A percentile compares a stretch with the other conserved stretches of the same genome.
phyloP scores from a whole-genome alignment of 2,797 vertebrate species.

The Alcedo atthis region DNA sequence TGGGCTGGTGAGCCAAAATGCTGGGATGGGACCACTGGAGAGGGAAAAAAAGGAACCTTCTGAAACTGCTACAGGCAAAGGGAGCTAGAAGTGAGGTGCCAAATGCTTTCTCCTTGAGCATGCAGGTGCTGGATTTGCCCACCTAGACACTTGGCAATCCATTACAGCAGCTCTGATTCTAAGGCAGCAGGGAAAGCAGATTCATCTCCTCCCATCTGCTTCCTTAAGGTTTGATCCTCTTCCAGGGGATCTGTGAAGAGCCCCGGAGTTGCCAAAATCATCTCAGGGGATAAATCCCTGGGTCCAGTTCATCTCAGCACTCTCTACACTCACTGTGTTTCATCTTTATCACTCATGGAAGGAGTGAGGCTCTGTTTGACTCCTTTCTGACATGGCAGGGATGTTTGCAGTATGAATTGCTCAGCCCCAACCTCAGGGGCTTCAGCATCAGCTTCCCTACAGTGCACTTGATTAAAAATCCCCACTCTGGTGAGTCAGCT shows the following conservation, averaged over 20 bases:
- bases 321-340: neutral
- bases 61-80: neutral
- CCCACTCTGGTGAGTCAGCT: neutral
- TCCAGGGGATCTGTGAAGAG: slow-evolving; percentile 9
- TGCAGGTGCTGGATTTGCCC: neutral
- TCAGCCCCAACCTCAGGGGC: neutral
- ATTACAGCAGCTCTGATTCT: neutral
- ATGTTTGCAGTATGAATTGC: slow-evolving; percentile 21
- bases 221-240: slow-evolving; percentile 9
- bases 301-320: neutral
- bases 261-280: neutral
- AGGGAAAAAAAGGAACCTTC: neutral
- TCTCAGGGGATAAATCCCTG: neutral
- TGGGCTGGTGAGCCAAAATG: neutral
- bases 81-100: neutral
- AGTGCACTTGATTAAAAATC: slow-evolving; percentile 31
- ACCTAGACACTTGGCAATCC: neutral
- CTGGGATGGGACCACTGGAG: neutral
- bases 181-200: neutral
- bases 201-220: slow-evolving; percentile 24
- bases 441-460: slow-evolving; percentile 16
- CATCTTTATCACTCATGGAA: neutral
- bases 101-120: neutral
- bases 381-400: neutral
- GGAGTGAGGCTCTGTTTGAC: neutral